Percentiles rank a stretch among this genome's conserved stretches.
Evolutionary conservation across 2,888 invertebrate genomes (phyloP).

Genomic region (Thymelicus lineola): DNA sequence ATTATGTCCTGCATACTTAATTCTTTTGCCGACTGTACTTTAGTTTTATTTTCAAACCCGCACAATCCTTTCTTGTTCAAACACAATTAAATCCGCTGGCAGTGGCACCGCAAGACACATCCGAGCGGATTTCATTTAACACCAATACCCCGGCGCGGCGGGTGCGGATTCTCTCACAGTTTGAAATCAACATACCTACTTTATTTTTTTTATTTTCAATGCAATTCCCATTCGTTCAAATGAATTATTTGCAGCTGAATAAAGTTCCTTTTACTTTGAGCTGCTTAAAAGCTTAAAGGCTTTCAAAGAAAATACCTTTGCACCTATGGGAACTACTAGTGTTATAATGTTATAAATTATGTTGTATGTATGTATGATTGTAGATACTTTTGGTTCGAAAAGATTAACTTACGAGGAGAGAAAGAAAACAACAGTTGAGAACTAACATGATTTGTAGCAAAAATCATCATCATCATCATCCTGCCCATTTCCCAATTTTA

Average conservation of each 20-base stretch:
- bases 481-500: too few relatives aligned
- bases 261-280: constrained; percentile 6
- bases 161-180: constrained; percentile 15
- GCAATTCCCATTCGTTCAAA: constrained; percentile 21
- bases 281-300: background rate
- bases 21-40: too few relatives aligned
- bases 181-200: constrained; percentile 25
- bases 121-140: constrained; percentile 33
- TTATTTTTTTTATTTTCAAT: constrained; percentile 23
- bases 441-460: too few relatives aligned
- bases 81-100: constrained; percentile 23
- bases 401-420: too few relatives aligned
- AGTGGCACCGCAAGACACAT: constrained; percentile 19
- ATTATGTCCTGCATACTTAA: too few relatives aligned
- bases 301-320: constrained; percentile 3
- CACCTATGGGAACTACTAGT: background rate
- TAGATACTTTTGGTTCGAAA: too few relatives aligned
- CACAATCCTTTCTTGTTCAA: background rate
- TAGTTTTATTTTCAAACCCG: background rate
- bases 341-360: too few relatives aligned
- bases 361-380: too few relatives aligned
- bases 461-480: too few relatives aligned
- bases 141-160: constrained; percentile 28
- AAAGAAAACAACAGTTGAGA: too few relatives aligned
- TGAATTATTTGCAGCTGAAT: constrained; percentile 10